Base-by-base conservation (phyloP, 2,888 invertebrate genomes). In the Cataglyphis altisquamis region DNA sequence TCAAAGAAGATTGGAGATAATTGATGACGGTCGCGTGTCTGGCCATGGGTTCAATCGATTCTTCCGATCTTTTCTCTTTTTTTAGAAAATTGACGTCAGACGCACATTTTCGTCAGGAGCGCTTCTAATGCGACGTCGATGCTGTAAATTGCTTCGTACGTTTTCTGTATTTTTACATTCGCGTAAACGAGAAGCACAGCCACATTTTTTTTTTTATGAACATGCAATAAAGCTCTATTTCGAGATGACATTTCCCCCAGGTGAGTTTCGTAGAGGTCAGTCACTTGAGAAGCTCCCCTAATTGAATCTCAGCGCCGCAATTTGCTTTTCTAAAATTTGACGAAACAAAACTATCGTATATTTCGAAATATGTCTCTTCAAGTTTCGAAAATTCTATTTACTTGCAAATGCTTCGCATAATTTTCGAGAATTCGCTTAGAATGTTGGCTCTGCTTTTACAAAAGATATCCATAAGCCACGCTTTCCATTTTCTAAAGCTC, bases 381-480 rank as follows among this genome's bases (percentile, higher is more conserved):
- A 77, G 55, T 68, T 68, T 41, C n/a, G 57, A 41, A 77, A 41
- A 41, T 77, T 77, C 77, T 68, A 57, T 68, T 68, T 77, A 36
- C 67, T 77, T 77, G 77, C 77, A 77, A 77, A 77, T 77, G n/a
- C n/a, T 12, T n/a, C 15, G 77, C n/a, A 77, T 66, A 67, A 77
- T 77, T 68, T 68, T 77, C 70, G 15, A 12, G n/a, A 3, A 41
- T 25, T 15, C n/a, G 4, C 10, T 15, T 10, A 10, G 29, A 77
- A 32, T 29, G 5, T 55, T 29, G 68, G 39, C 12, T 12, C 29
- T 12, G 4, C 36, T 75, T 52, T 57, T 36, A 55, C 12, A 21
- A 10, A 1, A 41, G 9, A n/a, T 25, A 25, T 32, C 12, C 41
- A 21, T 63, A 77, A 66, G 21, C 21, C 29, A 74, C 32, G 21